Base-by-base conservation (phyloP, 2,888 invertebrate genomes). In the Enoplolaimus lenunculus region DNA sequence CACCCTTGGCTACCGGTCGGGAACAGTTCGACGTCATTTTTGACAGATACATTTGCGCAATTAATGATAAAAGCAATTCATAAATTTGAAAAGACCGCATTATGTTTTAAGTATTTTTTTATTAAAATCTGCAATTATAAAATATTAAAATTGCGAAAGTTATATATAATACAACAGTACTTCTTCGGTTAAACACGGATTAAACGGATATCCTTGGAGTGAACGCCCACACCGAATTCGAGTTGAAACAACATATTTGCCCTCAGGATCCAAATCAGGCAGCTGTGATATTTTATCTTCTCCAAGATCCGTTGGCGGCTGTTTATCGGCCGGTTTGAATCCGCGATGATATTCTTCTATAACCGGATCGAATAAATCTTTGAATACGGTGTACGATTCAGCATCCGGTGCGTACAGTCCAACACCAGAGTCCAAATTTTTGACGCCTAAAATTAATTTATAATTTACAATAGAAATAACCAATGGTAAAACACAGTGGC, bases 381-480 rank as follows among this genome's bases (percentile, higher is more conserved):
- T 86, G 84, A 95, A 97, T 71, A 89, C 87, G 77, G 89, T 88
- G 86, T 95, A 97, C 71, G 93, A 83, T 84, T 95, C 94, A 74
- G 94, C 93, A 83, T 95, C 95, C 73, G 94, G 93, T 72, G 95
- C 95, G 82, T 95, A 95, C 85, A 95, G 90, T 82, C 95, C 94
- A 75, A 93, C 90, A 79, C 93, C 93, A 75, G 93, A 93, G 84
- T 95, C 94, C 82, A 89, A 88, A 84, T 97, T 95, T 85, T 93
- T 92, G 81, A 93, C 85, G 82, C 92, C 90, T 90, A 81, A 70
- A 85, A 83, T n/a, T n/a, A n/a, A n/a, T n/a, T n/a, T n/a, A n/a
- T n/a, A n/a, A n/a, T n/a, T n/a, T n/a, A n/a, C n/a, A n/a, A n/a
- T n/a, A n/a, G n/a, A n/a, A n/a, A n/a, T n/a, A n/a, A n/a, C n/a